Percentiles rank a stretch among this genome's conserved stretches.
Conservation (phyloP, 2,113 vertebrate genomes). For the Lycaon pictus region DNA sequence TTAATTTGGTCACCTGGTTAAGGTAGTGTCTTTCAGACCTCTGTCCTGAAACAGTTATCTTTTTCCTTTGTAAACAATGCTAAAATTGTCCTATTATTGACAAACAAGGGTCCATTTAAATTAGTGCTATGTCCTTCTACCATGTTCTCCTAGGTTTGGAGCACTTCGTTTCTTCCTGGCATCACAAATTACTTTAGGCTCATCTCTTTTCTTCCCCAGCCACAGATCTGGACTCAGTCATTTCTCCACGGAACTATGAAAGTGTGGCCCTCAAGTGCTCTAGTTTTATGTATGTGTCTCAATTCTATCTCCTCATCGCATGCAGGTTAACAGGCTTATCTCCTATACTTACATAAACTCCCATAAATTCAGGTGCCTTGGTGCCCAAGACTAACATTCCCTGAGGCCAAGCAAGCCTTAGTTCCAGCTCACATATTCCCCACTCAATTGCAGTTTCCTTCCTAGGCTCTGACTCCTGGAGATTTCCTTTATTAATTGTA, state of each 20-base stretch:
- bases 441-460: neutral
- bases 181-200: neutral
- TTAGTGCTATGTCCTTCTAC: neutral
- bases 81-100: constrained; percentile 5
- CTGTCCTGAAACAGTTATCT: neutral
- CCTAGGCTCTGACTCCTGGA: neutral
- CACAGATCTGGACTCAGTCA: neutral
- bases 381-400: neutral
- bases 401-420: neutral
- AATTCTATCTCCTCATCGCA: neutral
- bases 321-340: neutral
- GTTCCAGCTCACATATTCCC: neutral
- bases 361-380: neutral
- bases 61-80: constrained; percentile 45
- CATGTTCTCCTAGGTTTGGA: neutral
- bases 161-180: neutral
- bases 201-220: neutral
- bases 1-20: constrained; percentile 14
- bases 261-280: neutral
- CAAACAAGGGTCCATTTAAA: neutral
- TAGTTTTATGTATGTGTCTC: neutral
- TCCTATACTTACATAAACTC: neutral
- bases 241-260: neutral
- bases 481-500: constrained; percentile 26
- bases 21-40: neutral